Conservation (phyloP, 2,113 vertebrate genomes). For the Paramormyrops kingsleyae region DNA sequence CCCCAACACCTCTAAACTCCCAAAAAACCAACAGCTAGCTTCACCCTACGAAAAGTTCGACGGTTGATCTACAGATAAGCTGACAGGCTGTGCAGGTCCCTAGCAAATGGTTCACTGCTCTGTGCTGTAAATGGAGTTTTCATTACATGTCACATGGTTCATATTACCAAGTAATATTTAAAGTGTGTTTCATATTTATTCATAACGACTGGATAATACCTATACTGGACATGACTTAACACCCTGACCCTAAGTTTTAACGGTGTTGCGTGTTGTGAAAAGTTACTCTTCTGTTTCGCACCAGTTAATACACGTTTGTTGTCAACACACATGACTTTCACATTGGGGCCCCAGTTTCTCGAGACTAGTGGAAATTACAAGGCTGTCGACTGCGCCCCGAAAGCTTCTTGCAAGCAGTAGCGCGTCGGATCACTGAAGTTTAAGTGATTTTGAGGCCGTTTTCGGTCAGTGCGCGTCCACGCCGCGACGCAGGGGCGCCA, state of each 20-base stretch:
- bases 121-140: not conserved
- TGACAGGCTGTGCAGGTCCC: not conserved
- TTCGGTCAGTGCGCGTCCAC: not conserved
- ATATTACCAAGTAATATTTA: not conserved
- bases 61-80: not conserved
- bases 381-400: not conserved
- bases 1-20: not conserved
- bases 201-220: not conserved
- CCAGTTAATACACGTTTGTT: not conserved
- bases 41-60: not conserved
- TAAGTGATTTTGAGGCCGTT: not conserved
- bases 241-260: not conserved
- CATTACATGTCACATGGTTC: not conserved
- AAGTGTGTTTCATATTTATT: not conserved
- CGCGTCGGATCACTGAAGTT: not conserved
- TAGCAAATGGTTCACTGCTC: not conserved
- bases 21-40: not conserved
- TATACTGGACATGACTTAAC: not conserved
- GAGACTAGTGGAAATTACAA: not conserved
- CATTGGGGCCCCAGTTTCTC: not conserved
- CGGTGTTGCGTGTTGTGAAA: not conserved
- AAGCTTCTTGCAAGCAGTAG: not conserved
- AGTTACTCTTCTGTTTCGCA: not conserved
- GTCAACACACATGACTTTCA: not conserved
- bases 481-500: not conserved